Evolutionary conservation across 2,113 vertebrate species (phyloP).

Genomic region (cattle (Bos taurus)): ARS-UCD2.0 NC_037352.1:13285001-13285500

Average conservation of each 20-base stretch:
- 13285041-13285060: neutral
- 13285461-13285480: neutral
- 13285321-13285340: neutral
- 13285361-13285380: neutral
- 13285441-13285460: neutral
- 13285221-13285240: neutral
- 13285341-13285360: neutral
- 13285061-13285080: too few species aligned
- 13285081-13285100: neutral
- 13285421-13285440: neutral
- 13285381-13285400: neutral
- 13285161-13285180: neutral
- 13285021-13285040: neutral
- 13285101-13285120: neutral
- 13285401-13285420: accelerated
- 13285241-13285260: neutral
- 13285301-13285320: neutral
- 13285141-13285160: neutral
- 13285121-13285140: neutral
- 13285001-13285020: neutral
- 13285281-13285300: neutral
- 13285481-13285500: neutral
- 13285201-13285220: neutral
- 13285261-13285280: neutral
- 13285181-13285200: neutral